Conservation (phyloP, 64 coral and sea anemone species). For the Porites lutea region DNA sequence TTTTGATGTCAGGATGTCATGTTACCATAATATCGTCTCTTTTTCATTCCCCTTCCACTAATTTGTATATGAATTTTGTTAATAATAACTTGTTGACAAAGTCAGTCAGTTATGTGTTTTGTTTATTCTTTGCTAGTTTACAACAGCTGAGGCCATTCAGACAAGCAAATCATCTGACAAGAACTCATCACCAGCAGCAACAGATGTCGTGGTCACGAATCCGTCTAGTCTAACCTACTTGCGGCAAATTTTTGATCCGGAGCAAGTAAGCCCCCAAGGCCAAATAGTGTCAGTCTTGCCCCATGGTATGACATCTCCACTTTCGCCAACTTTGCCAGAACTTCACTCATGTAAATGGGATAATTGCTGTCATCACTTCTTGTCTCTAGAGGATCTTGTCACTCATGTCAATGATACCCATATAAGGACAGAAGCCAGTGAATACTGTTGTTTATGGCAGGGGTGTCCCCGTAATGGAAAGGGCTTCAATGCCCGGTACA, state of each 20-base stretch:
- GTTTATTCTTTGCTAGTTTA: slow-evolving; percentile 22
- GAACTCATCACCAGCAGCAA: slow-evolving; percentile 58
- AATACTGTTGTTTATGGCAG: slow-evolving; percentile 95
- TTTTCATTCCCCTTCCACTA: no score
- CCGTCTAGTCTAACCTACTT: slow-evolving; percentile 84
- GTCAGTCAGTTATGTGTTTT: neutral
- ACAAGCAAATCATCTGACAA: slow-evolving; percentile 56
- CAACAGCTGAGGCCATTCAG: slow-evolving; percentile 68
- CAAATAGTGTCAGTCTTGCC: slow-evolving; percentile 76
- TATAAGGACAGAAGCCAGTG: slow-evolving; percentile 84
- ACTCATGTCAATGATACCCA: slow-evolving; percentile 95
- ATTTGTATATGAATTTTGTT: no score
- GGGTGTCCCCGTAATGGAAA: slow-evolving; percentile 93
- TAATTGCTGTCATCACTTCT: slow-evolving; percentile 84
- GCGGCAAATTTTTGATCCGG: slow-evolving; percentile 88
- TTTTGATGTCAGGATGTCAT: no score
- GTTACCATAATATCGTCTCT: no score
- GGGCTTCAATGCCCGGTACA: slow-evolving; percentile 98
- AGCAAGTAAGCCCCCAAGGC: slow-evolving; percentile 84
- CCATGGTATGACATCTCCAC: slow-evolving; percentile 61
- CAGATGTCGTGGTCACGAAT: slow-evolving; percentile 87
- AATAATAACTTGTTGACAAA: neutral
- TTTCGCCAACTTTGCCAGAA: slow-evolving; percentile 81
- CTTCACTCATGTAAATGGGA: slow-evolving; percentile 95
- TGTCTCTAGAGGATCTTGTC: slow-evolving; percentile 95